Conservation (phyloP, 1,140 invertebrate genomes). For the Capitella teleta region DNA sequence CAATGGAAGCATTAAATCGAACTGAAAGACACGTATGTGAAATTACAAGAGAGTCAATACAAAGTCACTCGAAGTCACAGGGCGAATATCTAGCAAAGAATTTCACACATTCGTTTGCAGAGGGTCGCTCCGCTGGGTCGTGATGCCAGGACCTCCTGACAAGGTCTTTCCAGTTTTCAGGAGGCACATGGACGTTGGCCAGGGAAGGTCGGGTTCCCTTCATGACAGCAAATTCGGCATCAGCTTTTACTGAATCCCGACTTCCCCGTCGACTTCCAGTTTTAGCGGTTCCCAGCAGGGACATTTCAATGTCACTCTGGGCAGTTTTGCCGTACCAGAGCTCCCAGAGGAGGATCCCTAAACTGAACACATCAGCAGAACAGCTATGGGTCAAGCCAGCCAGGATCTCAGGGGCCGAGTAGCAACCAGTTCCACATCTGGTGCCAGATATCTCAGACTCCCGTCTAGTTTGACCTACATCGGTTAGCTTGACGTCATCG, state of each 20-base stretch:
- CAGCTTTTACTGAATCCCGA: neutral
- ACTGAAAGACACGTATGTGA: no score
- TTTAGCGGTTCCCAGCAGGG: neutral
- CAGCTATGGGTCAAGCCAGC: neutral
- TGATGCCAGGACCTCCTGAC: neutral
- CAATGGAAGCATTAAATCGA: no score
- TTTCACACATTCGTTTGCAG: no score
- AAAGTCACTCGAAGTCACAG: no score
- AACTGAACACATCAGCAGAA: slow-evolving; percentile 1
- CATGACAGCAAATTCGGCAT: neutral
- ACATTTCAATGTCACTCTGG: neutral
- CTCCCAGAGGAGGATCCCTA: slow-evolving; percentile 8
- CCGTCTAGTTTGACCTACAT: slow-evolving; percentile 29
- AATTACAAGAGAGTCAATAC: no score
- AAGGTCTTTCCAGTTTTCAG: neutral
- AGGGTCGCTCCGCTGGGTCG: neutral
- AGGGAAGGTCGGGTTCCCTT: neutral
- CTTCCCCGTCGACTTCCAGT: neutral
- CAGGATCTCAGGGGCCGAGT: slow-evolving; percentile 29
- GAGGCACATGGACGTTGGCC: neutral
- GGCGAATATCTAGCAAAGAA: no score
- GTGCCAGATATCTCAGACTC: slow-evolving; percentile 22
- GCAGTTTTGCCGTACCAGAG: neutral
- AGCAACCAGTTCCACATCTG: slow-evolving; percentile 23
- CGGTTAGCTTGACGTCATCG: slow-evolving; percentile 24